Base-by-base conservation (phyloP, 92 coral and sea anemone species). In the Parazoanthus atlanticus region DNA sequence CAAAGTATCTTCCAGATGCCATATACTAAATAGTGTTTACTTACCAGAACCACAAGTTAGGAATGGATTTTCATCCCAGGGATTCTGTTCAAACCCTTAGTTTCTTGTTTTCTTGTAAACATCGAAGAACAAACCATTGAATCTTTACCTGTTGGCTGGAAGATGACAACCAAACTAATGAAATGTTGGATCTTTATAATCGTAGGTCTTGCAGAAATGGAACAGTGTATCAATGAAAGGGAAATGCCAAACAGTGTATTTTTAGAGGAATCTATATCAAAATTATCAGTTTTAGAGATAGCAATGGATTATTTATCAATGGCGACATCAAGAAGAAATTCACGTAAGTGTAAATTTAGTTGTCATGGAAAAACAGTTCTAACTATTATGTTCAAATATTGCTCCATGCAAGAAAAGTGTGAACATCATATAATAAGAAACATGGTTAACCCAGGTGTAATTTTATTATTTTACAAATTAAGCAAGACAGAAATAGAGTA, bases 241-340 rank as follows among this genome's bases (percentile, higher is more conserved):
- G 98, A 91, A 86, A 92, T 89, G 38, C 88, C 91, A 13, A 88
- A 86, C 52, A 97, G 94, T 86, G 96, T 98, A 86, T 97, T 97
- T 90, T 87, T 95, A 90, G 95, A 94, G 71, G 93, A 93, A 40
- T 89, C 88, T 46, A 80, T 87, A 52, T 80, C 91, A 88, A 90
- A 86, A 70, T 93, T 93, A 65, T 88, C 99, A 33, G 84, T 91
- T 58, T 89, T 97, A 89, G 99, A 97, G 82, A 86, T 94, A 72
- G 99, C 95, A 30, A 92, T 97, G 82, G 98, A 97, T 56, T 90
- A 90, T 89, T 86, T 97, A 92, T 95, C 91, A 23, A 79, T 91
- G 69, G 90, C 94, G 61, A 92, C 98, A 70, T 97, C 95, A 61
- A 97, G 94, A 90, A 91, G 96, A 92, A 97, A 92, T 79, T 85